Conservation (phyloP, 2,888 invertebrate genomes). For the Ferrisia virgata region DNA sequence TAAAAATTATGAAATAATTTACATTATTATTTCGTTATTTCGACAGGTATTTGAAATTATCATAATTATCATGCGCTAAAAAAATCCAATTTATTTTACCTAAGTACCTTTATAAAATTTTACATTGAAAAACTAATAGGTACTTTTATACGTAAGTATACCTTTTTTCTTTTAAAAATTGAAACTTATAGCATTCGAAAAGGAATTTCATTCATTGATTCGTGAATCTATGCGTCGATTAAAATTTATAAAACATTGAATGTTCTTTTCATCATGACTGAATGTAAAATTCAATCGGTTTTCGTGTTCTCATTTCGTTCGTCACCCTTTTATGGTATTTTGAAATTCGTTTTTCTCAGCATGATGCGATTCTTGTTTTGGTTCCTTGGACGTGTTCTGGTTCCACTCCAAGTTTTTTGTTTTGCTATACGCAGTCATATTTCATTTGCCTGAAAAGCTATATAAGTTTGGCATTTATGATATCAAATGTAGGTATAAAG, state of each 20-base stretch:
- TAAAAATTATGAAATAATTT: too few species aligned
- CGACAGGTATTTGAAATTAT: too few species aligned
- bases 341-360: constrained; percentile 28
- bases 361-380: constrained; percentile 16
- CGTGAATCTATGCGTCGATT: background rate
- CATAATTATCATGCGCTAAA: too few species aligned
- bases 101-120: too few species aligned
- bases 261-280: too few species aligned
- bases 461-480: constrained; percentile 28
- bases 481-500: constrained; percentile 18
- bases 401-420: constrained; percentile 29
- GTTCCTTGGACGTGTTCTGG: constrained; percentile 16
- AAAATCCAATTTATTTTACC: too few species aligned
- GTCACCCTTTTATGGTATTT: background rate
- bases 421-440: background rate
- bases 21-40: too few species aligned
- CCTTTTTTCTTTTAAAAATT: too few species aligned
- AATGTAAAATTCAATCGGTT: background rate
- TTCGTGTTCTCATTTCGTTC: background rate
- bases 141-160: background rate
- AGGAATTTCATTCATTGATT: background rate
- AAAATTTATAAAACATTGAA: background rate
- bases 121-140: too few species aligned
- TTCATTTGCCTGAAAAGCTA: constrained; percentile 21
- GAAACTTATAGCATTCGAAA: background rate